Base-by-base conservation (phyloP, 2,797 vertebrate species). In the Crenichthys baileyi region DNA sequence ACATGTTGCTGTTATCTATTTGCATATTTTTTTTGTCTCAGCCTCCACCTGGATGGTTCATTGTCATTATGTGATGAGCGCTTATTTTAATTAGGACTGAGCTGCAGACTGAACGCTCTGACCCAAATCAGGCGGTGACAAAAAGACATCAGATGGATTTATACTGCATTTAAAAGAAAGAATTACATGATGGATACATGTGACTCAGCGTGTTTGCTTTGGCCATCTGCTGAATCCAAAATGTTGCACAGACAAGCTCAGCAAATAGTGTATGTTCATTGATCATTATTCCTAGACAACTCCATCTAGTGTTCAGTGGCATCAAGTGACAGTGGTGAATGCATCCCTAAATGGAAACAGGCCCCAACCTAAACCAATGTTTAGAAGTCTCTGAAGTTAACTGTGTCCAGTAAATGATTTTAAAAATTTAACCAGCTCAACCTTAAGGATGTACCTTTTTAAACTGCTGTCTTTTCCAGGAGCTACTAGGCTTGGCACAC, bases 61-160 rank as follows among this genome's bases (percentile, higher is more conserved):
- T 89, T 81, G 79, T 78, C 74, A 72, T 29, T 73, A 73, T 50
- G 56, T 72, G 72, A 56, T 26, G 72, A 41, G 75, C 22, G n/a
- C 31, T 77, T 56, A 7, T 79, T 88, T 78, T 88, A 84, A 87
- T 86, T 73, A 75, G 44, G 48, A 46, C 1, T 18, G 75, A 83
- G 53, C 39, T 0, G 75, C 79, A 18, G 74, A 48, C 79, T 65
- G 84, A 86, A 86, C 85, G 79, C 0, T 36, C 55, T 81, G 87
- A 88, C 83, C 15, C 63, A 58, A 72, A 82, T 90, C 16, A 50
- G 76, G 5, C 51, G 2, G 58, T 0, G 39, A 58, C 44, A 8
- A 51, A 29, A 18, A 36, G 5, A 61, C 26, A 0, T 58, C 29
- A 51, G 9, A 72, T 36, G 15, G 22, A n/a, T 61, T 22, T 75